Evolutionary conservation across 2,888 invertebrate genomes (phyloP).

Genomic region (Melinaea marsaeus): DNA sequence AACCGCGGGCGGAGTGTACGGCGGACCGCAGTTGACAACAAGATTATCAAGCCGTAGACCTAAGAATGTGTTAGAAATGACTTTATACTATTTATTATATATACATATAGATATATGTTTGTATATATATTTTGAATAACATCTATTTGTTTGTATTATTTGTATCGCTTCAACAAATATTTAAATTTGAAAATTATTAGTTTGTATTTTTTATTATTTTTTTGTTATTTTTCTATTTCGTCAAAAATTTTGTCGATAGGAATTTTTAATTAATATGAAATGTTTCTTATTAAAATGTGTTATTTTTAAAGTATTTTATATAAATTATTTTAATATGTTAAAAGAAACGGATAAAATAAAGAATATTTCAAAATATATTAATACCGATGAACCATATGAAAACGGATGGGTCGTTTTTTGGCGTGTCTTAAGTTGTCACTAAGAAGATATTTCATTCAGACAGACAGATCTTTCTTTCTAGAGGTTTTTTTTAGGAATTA

Average conservation of each 20-base stretch:
- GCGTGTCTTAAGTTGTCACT: constrained; percentile 52
- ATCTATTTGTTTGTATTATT: too few relatives aligned
- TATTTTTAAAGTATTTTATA: too few relatives aligned
- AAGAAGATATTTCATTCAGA: constrained; percentile 55
- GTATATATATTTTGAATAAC: neutral
- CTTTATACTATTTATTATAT: constrained; percentile 24
- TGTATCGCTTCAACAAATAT: too few relatives aligned
- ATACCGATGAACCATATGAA: constrained; percentile 39
- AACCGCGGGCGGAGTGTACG: constrained; percentile 29
- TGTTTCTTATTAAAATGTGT: too few relatives aligned
- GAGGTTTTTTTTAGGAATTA: constrained; percentile 25
- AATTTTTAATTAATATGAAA: too few relatives aligned
- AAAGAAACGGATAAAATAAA: too few relatives aligned
- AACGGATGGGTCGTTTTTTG: constrained; percentile 33
- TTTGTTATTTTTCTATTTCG: too few relatives aligned
- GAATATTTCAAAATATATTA: too few relatives aligned
- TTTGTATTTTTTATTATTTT: too few relatives aligned
- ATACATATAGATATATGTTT: neutral
- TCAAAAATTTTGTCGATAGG: too few relatives aligned
- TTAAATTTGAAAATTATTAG: too few relatives aligned
- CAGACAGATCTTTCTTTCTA: constrained; percentile 29
- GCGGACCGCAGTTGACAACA: constrained; percentile 35
- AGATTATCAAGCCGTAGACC: constrained; percentile 38
- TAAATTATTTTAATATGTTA: too few relatives aligned
- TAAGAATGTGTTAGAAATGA: constrained; percentile 30